Evolutionary conservation across 2,888 invertebrate genomes (phyloP), one percentile per base, ranked within the genome.

Genomic region (Unio delphinus): DNA sequence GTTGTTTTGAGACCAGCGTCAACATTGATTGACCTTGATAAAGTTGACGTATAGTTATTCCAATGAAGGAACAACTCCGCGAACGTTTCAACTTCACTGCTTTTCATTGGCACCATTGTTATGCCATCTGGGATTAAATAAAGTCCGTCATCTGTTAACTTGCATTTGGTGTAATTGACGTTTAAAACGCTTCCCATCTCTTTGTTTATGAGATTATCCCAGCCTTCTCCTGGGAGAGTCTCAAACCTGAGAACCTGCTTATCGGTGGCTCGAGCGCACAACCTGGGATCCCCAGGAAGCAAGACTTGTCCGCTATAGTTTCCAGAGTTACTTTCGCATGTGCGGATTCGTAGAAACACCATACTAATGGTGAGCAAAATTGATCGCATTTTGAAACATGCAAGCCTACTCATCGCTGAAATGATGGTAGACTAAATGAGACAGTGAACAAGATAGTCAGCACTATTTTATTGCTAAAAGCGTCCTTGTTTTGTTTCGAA

Each of bases 141-240:
- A 2, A 69, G 69, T 0, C 84, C 83, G 67, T 87, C 87, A 26
- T 83, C 80, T 11, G 86, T 85, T 5, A 81, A 78, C 45, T 68
- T 69, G 60, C 87, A 86, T 57, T 72, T 59, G 4, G 82, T 79
- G 67, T 80, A 87, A 69, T 82, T 84, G 58, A 74, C 80, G 11
- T 55, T 61, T n/a, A 83, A 67, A 3, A 86, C 77, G 61, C 76
- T 70, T 1, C 83, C 84, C 45, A 75, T 78, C 7, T 82, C 79
- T 59, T 79, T 75, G 73, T 87, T 87, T 23, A 76, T 63, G 30
- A 87, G 72, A 67, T 87, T 87, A 74, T 87, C 87, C 84, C 85
- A 87, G 8, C 87, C 87, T 8, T 72, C 72, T 17, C 86, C 86
- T 4, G 86, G 86, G 6, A 87, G 68, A 17, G 82, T 85, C 66